Percentiles rank a stretch among this genome's conserved stretches.
Evolutionary conservation across 1,140 invertebrate genomes (phyloP).

Genomic region (Trichonephila clavipes): DNA sequence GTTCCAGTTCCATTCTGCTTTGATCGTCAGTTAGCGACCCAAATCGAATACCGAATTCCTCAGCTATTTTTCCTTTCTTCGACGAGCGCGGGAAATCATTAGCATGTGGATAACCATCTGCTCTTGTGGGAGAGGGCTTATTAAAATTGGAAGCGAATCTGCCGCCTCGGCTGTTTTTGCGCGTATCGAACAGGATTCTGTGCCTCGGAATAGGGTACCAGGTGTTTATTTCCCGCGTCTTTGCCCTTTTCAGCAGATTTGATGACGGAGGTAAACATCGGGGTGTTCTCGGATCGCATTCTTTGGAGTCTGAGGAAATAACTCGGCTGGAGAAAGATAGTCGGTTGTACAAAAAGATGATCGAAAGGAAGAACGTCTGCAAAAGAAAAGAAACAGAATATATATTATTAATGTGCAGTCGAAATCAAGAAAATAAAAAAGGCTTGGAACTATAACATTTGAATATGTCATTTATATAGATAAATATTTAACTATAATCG

Average conservation of each 20-base stretch:
- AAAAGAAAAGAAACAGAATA: neutral
- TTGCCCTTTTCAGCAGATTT: neutral
- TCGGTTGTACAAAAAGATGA: neutral
- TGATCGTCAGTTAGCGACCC: neutral
- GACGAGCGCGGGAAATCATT: constrained; percentile 10
- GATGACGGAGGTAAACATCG: constrained; percentile 60
- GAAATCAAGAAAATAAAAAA: too few relatives aligned
- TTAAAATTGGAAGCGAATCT: constrained; percentile 39
- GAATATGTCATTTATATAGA: too few relatives aligned
- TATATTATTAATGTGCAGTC: neutral
- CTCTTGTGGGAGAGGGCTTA: constrained; percentile 52
- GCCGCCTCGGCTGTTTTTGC: constrained; percentile 17
- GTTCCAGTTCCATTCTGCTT: neutral
- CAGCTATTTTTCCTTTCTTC: neutral
- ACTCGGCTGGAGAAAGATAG: neutral
- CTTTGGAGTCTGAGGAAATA: neutral
- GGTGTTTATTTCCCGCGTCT: constrained; percentile 30
- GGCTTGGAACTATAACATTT: too few relatives aligned
- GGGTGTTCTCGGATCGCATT: neutral
- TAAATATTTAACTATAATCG: too few relatives aligned
- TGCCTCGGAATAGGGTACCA: constrained; percentile 59
- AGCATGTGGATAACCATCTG: constrained; percentile 60
- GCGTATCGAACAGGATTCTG: constrained; percentile 46
- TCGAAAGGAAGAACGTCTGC: neutral
- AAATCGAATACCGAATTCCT: constrained; percentile 39